These are phyloP conservation scores for Chironex yamaguchii DNA, from an alignment of 30 jellyfish, hydroid and myxozoan species.

Conservation along the genomic window DNA sequence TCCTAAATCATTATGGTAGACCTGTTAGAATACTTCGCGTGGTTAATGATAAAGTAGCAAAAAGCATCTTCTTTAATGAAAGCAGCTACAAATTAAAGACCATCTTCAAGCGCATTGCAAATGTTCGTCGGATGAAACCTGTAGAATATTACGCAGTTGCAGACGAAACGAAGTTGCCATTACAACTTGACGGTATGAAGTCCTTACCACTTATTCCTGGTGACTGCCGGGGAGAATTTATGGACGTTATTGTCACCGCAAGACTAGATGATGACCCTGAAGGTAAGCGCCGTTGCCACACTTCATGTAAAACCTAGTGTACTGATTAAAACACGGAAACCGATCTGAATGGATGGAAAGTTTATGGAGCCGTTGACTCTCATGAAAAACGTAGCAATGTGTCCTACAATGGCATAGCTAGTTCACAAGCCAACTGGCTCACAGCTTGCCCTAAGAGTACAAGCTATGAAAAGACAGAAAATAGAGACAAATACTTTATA, in stretches of 20 bases:
- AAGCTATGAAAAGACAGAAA: too few relatives aligned
- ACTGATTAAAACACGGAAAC: neutral
- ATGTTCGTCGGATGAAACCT: slow-evolving; percentile 43
- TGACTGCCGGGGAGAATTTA: slow-evolving; percentile 69
- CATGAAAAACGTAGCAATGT: too few relatives aligned
- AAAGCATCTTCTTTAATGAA: slow-evolving; percentile 40
- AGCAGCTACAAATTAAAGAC: slow-evolving; percentile 49
- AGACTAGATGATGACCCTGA: neutral
- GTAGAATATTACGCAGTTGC: slow-evolving; percentile 64
- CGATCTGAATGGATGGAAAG: neutral
- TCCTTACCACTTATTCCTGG: slow-evolving; percentile 71
- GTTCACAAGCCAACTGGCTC: too few relatives aligned
- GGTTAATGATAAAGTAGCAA: slow-evolving; percentile 24
- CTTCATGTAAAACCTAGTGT: neutral
- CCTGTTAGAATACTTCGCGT: slow-evolving; percentile 47
- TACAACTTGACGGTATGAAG: slow-evolving; percentile 42
- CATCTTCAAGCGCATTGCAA: slow-evolving; percentile 34
- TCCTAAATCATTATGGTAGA: slow-evolving; percentile 53
- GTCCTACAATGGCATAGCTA: too few relatives aligned
- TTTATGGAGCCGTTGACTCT: too few relatives aligned
- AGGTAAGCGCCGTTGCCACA: slow-evolving; percentile 2
- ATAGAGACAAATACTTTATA: too few relatives aligned
- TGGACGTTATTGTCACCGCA: slow-evolving; percentile 53
- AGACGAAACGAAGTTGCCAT: neutral
- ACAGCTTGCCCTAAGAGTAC: too few relatives aligned